phyloP scores from a whole-genome alignment of 1,140 invertebrate species.

The Gryon sp. region DNA sequence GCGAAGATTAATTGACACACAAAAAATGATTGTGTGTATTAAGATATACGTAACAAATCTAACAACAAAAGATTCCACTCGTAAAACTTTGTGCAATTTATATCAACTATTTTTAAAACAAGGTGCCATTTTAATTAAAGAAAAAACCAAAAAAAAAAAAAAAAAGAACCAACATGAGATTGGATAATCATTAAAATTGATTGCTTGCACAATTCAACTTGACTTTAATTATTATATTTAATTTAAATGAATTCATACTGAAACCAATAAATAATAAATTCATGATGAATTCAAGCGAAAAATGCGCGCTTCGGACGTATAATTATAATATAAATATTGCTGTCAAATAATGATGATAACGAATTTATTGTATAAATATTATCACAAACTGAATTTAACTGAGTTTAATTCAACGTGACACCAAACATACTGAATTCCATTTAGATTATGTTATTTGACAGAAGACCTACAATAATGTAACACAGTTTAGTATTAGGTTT shows the following conservation, averaged over 20 bases:
- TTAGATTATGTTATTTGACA: constrained; percentile 17
- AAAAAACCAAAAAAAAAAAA: too few species aligned
- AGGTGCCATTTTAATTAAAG: neutral
- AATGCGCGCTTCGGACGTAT: too few species aligned
- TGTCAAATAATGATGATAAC: too few species aligned
- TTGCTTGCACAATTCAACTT: too few species aligned
- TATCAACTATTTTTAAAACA: neutral
- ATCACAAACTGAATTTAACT: neutral
- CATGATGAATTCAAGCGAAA: too few species aligned
- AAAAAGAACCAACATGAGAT: too few species aligned
- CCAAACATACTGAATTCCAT: neutral
- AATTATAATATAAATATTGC: too few species aligned
- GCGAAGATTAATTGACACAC: constrained; percentile 72
- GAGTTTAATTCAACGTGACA: constrained; percentile 8
- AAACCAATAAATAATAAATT: too few species aligned
- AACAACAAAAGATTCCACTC: neutral
- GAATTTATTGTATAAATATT: too few species aligned
- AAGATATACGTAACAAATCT: constrained; percentile 36
- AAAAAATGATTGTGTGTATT: constrained; percentile 37
- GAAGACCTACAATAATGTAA: constrained; percentile 38
- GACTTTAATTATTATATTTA: too few species aligned
- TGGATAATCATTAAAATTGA: too few species aligned
- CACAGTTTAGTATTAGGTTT: constrained; percentile 35
- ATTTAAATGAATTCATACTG: too few species aligned
- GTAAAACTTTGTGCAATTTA: neutral